Percentiles rank a stretch among this genome's conserved stretches.
Evolutionary conservation across 2,113 vertebrate species (phyloP).

Genomic region (Balaeniceps rex): DNA sequence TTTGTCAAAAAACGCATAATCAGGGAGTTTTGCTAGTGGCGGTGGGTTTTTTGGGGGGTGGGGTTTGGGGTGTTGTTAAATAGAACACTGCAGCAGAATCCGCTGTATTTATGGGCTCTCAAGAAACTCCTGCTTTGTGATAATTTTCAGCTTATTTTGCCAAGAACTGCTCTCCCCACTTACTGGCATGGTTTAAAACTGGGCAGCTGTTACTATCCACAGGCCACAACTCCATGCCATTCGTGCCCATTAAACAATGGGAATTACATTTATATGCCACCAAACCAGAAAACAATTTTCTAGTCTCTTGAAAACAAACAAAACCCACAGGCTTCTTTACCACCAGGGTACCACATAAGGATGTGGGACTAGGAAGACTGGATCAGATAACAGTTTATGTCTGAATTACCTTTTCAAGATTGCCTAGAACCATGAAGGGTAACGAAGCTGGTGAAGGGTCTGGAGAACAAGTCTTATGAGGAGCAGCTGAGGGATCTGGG

Average conservation of each 20-base stretch:
- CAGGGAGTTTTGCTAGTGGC: not conserved
- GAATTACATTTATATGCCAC: not conserved
- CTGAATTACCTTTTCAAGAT: not conserved
- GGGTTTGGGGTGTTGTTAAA: not conserved
- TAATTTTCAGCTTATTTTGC: not conserved
- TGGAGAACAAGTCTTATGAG: too few relatives aligned
- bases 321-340: not conserved
- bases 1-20: not conserved
- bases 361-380: not conserved
- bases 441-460: too few relatives aligned
- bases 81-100: not conserved
- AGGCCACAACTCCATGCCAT: not conserved
- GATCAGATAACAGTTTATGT: not conserved
- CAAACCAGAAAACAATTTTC: not conserved
- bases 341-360: not conserved
- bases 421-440: not conserved
- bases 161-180: not conserved
- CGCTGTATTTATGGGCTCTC: not conserved
- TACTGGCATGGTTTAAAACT: not conserved
- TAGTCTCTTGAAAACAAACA: not conserved
- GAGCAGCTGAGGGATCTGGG: too few relatives aligned
- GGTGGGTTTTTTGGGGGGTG: rapidly evolving
- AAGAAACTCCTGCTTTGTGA: not conserved
- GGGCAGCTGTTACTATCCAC: not conserved
- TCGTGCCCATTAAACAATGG: not conserved